These are phyloP conservation scores for Clangula hyemalis DNA, from an alignment of 2,797 vertebrate species.

Conservation along the genomic window DNA sequence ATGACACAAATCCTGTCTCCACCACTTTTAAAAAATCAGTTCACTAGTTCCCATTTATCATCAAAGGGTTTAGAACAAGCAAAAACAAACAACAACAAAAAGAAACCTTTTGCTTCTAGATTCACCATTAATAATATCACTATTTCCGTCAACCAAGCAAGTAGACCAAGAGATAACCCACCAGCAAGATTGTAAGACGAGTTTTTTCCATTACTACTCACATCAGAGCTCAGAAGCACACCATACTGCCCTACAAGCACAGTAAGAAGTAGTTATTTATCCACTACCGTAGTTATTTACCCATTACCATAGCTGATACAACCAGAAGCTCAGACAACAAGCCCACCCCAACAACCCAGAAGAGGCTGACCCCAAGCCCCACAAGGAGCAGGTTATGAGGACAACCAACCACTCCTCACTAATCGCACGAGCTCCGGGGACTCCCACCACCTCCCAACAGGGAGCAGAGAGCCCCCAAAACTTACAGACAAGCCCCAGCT, in stretches of 20 bases:
- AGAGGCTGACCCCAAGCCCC: background rate
- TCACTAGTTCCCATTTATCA: background rate
- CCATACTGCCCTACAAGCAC: too few relatives aligned
- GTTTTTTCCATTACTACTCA: background rate
- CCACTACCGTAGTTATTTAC: fast-evolving
- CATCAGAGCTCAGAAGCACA: background rate
- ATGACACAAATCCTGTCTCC: background rate
- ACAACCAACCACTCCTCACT: too few relatives aligned
- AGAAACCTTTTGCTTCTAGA: background rate
- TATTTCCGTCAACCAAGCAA: background rate
- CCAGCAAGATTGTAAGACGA: background rate
- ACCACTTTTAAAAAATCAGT: background rate
- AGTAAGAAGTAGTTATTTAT: background rate
- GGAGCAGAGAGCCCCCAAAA: fast-evolving
- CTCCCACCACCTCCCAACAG: background rate
- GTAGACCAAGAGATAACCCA: background rate
- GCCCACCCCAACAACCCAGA: background rate
- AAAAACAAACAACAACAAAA: background rate
- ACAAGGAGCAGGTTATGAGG: too few relatives aligned
- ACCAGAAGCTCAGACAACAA: background rate
- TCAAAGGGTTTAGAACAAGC: background rate
- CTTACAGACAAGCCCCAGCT: background rate
- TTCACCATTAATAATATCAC: background rate
- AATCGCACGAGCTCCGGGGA: too few relatives aligned
- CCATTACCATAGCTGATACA: background rate